A percentile compares a stretch with the other conserved stretches of the same genome.
phyloP scores from a whole-genome alignment of 2,888 invertebrate genomes.

The Drepana falcataria region DNA sequence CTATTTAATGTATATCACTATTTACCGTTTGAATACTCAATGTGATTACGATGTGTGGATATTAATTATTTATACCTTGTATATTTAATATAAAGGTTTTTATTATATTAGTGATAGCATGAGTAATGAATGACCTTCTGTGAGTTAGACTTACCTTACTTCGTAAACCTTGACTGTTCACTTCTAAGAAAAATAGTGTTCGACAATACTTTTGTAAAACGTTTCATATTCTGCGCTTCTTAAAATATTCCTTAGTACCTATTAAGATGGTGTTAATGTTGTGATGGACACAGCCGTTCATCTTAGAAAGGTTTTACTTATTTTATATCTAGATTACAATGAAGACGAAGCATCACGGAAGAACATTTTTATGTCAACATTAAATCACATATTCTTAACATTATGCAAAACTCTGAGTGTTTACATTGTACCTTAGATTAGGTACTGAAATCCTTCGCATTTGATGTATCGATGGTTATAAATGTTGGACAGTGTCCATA shows the following conservation, averaged over 20 bases:
- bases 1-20: constrained; percentile 2
- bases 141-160: constrained; percentile 30
- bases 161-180: constrained; percentile 45
- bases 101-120: neutral
- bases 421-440: neutral
- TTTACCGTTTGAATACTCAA: constrained; percentile 14
- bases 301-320: neutral
- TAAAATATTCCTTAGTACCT: constrained; percentile 27
- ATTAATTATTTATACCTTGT: neutral
- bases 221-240: constrained; percentile 33
- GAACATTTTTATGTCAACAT: too few species aligned
- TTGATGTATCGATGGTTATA: constrained; percentile 9
- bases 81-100: neutral
- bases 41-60: neutral
- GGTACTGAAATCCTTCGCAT: neutral
- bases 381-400: too few species aligned
- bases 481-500: constrained; percentile 7
- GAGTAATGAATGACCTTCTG: constrained; percentile 54
- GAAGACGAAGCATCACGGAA: too few species aligned
- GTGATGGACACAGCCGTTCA: too few species aligned
- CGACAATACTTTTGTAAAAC: constrained; percentile 57
- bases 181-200: constrained; percentile 45
- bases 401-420: neutral
- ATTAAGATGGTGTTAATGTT: constrained; percentile 17
- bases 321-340: neutral